phyloP scores from a whole-genome alignment of 2,888 invertebrate species.

The Pachycephus smyrnensis region DNA sequence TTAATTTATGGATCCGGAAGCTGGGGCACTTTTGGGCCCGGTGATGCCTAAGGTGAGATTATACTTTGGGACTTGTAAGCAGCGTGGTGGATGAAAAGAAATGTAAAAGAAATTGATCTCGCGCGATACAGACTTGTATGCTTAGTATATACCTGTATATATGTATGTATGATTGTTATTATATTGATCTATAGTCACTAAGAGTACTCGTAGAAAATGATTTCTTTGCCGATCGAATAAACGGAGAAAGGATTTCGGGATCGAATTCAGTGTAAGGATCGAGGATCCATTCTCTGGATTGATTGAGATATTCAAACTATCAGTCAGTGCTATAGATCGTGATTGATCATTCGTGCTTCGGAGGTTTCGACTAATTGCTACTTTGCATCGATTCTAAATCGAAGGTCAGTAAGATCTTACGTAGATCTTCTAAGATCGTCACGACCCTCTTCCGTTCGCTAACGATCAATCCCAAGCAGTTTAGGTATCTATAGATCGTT shows the following conservation, averaged over 20 bases:
- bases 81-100: not conserved
- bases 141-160: no score
- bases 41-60: not conserved
- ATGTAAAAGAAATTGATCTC: not conserved
- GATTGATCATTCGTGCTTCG: not conserved
- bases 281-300: not conserved
- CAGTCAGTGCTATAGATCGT: not conserved
- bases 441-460: not conserved
- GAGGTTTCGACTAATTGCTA: not conserved
- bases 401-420: not conserved
- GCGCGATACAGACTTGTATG: not conserved
- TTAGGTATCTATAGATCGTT: not conserved
- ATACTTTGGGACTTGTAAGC: not conserved
- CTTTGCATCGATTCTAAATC: not conserved
- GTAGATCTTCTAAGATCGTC: not conserved
- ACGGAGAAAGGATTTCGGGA: not conserved
- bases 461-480: not conserved
- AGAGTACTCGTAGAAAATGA: not conserved
- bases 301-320: not conserved
- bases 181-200: not conserved
- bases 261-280: not conserved
- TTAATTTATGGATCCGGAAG: slow-evolving; percentile 7
- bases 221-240: not conserved
- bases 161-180: not conserved
- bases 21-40: not conserved